These are phyloP conservation scores for Pogonomyrmex californicus DNA, from an alignment of 1,140 invertebrate species.

Conservation along the genomic window DNA sequence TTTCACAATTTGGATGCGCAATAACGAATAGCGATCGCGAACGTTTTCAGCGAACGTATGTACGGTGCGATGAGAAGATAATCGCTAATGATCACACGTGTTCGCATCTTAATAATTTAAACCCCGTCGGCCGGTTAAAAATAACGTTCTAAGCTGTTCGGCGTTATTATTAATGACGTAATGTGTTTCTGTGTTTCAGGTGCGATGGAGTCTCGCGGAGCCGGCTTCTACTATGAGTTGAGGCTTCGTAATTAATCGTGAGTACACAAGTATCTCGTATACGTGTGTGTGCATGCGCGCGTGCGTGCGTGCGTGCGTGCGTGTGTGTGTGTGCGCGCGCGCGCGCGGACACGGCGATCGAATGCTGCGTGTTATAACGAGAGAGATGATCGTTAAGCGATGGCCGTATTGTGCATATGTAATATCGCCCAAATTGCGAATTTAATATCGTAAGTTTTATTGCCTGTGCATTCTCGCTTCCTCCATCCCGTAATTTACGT, in stretches of 20 bases:
- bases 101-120: conserved; percentile 62
- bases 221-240: conserved; percentile 84
- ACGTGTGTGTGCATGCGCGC: neutral
- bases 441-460: conserved; percentile 54
- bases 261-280: conserved; percentile 72
- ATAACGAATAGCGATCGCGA: conserved; percentile 15
- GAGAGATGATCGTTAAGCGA: conserved; percentile 56
- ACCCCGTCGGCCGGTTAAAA: conserved; percentile 20
- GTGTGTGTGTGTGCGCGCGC: neutral
- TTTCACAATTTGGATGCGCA: neutral
- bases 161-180: conserved; percentile 53
- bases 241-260: conserved; percentile 84
- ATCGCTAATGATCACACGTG: conserved; percentile 33
- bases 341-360: neutral
- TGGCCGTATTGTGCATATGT: conserved; percentile 10
- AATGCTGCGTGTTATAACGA: conserved; percentile 19
- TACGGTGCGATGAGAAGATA: neutral
- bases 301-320: neutral
- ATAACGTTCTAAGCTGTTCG: conserved; percentile 46
- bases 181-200: conserved; percentile 79
- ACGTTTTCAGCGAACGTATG: conserved; percentile 14
- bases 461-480: conserved; percentile 10
- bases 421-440: conserved; percentile 48
- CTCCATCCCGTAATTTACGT: conserved; percentile 10
- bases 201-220: conserved; percentile 83